Base-by-base conservation (phyloP, 2,888 invertebrate species). In the Drosophila putrida region DNA sequence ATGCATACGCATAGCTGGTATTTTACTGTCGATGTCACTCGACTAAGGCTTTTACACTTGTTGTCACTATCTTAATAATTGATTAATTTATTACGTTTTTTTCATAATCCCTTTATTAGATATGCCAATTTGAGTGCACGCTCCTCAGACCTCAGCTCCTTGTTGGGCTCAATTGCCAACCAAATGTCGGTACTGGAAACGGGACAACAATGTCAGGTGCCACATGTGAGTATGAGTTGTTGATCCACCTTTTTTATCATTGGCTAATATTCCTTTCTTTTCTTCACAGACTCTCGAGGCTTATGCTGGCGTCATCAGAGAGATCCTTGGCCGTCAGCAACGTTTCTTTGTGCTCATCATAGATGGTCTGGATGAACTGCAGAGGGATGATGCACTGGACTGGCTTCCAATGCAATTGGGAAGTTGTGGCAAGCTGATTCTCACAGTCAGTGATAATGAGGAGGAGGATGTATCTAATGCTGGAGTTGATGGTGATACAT, bases 371-470 rank as follows among this genome's bases (percentile, higher is more conserved):
- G 96, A 96, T 89, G 94, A 95, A 90, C 93, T 92, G 60, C 70
- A 90, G 44, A 66, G 77, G 11, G 90, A 89, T 50, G 78, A 78
- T 0, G 93, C 94, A 88, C 93, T 96, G 38, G 93, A 95, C 71
- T 97, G 97, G 97, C 93, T 97, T 77, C 97, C 97, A 6, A 93
- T 94, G 57, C 94, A 94, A 51, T 93, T 97, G 74, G 96, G 96
- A 4, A 94, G 94, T 59, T 95, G 96, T 89, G 95, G 96, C 54
- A 96, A 96, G 93, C 93, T 97, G 84, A 95, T 97, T 65, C 92
- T 97, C 82, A 96, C 96, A 4, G 67, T 91, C 55, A 89, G 90
- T 35, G 88, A 84, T 35, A 25, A 62, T 27, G 81, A 74, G 50
- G 78, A 77, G n/a, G 77, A 76, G 35, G 76, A 71, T 9, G 35